Conservation (phyloP, 2,113 vertebrate genomes). For the Mionectes macconnelli region DNA sequence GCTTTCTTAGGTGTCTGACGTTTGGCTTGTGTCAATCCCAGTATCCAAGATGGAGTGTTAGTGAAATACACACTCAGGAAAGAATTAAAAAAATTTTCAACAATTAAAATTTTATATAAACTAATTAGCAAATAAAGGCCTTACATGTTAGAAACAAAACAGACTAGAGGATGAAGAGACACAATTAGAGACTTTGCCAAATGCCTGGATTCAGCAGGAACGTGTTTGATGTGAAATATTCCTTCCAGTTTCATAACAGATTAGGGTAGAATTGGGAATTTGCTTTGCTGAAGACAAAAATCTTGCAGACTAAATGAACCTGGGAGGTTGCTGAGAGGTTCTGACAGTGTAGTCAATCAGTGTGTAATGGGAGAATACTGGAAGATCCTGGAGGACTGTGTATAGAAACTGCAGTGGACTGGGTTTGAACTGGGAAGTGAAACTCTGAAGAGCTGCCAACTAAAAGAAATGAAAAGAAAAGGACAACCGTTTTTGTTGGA, state of each 20-base stretch:
- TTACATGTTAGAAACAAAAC: not conserved
- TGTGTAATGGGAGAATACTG: not conserved
- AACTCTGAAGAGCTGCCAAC: constrained; percentile 27
- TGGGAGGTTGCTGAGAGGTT: not conserved
- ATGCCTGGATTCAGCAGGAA: not conserved
- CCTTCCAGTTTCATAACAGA: not conserved
- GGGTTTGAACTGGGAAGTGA: constrained; percentile 17
- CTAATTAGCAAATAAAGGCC: not conserved
- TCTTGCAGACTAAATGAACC: not conserved
- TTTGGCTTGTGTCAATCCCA: not conserved
- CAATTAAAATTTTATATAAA: not conserved
- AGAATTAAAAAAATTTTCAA: not conserved
- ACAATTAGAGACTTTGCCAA: not conserved
- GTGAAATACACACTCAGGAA: not conserved
- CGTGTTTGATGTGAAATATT: not conserved
- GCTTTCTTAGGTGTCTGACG: not conserved
- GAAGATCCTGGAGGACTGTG: not conserved
- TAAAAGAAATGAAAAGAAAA: constrained; percentile 52
- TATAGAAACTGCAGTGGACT: not conserved
- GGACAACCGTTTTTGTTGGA: constrained; percentile 30
- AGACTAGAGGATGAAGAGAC: not conserved
- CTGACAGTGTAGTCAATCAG: not conserved
- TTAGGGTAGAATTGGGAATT: not conserved
- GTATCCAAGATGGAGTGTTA: not conserved
- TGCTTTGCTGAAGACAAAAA: not conserved